These are phyloP conservation scores for Tachuris rubrigastra DNA, from an alignment of 2,113 vertebrate genomes.

Conservation along the genomic window DNA sequence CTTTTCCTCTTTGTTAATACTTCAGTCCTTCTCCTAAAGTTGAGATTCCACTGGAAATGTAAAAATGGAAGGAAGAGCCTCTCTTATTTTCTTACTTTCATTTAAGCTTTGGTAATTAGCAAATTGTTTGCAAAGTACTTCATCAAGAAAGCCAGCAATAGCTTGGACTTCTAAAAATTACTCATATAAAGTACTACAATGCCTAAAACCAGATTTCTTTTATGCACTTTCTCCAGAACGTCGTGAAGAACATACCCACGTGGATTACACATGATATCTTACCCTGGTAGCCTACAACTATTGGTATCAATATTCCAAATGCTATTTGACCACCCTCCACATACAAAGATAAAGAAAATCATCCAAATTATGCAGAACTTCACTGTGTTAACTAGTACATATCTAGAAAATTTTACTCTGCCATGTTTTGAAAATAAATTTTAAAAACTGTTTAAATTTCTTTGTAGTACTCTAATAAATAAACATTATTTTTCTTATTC, in stretches of 20 bases:
- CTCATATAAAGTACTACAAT: background rate
- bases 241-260: background rate
- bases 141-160: background rate
- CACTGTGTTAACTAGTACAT: background rate
- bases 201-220: background rate
- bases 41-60: background rate
- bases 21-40: background rate
- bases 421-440: background rate
- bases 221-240: background rate
- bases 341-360: background rate
- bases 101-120: background rate
- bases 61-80: background rate
- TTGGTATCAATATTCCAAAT: background rate
- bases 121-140: background rate
- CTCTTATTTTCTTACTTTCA: background rate
- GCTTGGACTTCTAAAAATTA: background rate
- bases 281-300: background rate
- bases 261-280: background rate
- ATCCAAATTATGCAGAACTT: background rate
- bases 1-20: background rate
- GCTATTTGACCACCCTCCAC: background rate
- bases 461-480: background rate
- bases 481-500: background rate
- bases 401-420: background rate
- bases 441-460: background rate